Evolutionary conservation across 2,888 invertebrate genomes (phyloP), one percentile per base, ranked within the genome.

Genomic region (Hypselothyrea guttata): DNA sequence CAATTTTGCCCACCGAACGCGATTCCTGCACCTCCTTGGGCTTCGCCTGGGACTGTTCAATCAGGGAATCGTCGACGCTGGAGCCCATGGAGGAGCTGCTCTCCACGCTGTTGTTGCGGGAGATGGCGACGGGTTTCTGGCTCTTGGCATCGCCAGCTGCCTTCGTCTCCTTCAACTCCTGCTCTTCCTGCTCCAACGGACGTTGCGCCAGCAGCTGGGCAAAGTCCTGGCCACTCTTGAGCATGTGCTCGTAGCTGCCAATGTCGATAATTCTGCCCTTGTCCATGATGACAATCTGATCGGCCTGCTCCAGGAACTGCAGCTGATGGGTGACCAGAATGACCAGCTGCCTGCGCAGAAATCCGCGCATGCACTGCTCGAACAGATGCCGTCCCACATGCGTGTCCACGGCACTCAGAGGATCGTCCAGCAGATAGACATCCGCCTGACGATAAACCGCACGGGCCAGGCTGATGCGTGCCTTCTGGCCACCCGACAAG

Each of bases 341-440:
- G 0, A 94, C 93, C 5, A 95, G 93, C 87, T 94, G 94, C 4
- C 92, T 91, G 42, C 91, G 91, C 44, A 96, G 88, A 71, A 82
- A 90, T 9, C 87, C 87, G 2, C 88, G 86, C 87, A 90, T 89
- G 44, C 90, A 90, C 22, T 89, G 87, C 49, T 97, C 95, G 90
- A 97, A 98, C 76, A 98, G 91, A 89, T 96, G 95, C 5, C 95
- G 93, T 0, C 96, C 96, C 1, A 98, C 97, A 88, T 96, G 95
- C 0, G 96, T 93, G 90, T 98, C 98, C 12, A 98, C 97, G 0
- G 97, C 97, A 53, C 96, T 95, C 35, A 98, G 91, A 0, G 98
- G 97, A 91, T 98, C 98, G 89, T 98, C 98, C 55, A 98, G 90
- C 8, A 98, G 90, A 86, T 97, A 97, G 63, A 97, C 93, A 86